Base-by-base conservation (phyloP, 92 coral and sea anemone genomes). In the Siderastrea radians region DNA sequence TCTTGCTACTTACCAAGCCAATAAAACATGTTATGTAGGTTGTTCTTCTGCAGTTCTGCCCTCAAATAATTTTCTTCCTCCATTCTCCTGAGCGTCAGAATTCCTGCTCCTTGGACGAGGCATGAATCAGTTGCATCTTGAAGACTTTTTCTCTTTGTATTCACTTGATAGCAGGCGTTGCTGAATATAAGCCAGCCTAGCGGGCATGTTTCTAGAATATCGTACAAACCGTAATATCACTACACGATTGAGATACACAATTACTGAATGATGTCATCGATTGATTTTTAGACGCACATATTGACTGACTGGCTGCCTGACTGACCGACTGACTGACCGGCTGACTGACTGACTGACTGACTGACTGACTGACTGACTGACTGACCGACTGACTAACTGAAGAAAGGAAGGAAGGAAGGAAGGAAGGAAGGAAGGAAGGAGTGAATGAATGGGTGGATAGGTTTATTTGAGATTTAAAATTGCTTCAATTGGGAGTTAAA, bases 1-100 rank as follows among this genome's bases (percentile, higher is more conserved):
- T 26, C 38, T 26, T 26, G 38, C 6, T 49, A 77, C 96, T 16
- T 81, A 97, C 99, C 98, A 19, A 95, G 95, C 99, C 99, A 97
- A 69, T 90, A 97, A 84, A 84, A 97, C 43, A 87, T 17, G 9
- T 92, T 84, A 43, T 92, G 87, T 13, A 86, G 57, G 38, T 87
- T 74, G 1, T 65, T 78, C 49, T 92, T 83, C 65, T 84, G 78
- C 69, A 94, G 84, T 70, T 69, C 82, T 44, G 75, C 80, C 76
- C 99, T 82, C 74, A 97, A 57, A 68, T 85, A 78, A 47, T 78
- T 68, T 73, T 95, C 97, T 82, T 97, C 99, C 5, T 86, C 81
- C 47, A 72, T 70, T 49, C 84, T 89, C 63, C 93, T 89, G 26
- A 97, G 48, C 6, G 94, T 92, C 53, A 95, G 63, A 43, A 97